phyloP scores from a whole-genome alignment of 2,113 vertebrate genomes.

The Myrmecophaga tridactyla region DNA sequence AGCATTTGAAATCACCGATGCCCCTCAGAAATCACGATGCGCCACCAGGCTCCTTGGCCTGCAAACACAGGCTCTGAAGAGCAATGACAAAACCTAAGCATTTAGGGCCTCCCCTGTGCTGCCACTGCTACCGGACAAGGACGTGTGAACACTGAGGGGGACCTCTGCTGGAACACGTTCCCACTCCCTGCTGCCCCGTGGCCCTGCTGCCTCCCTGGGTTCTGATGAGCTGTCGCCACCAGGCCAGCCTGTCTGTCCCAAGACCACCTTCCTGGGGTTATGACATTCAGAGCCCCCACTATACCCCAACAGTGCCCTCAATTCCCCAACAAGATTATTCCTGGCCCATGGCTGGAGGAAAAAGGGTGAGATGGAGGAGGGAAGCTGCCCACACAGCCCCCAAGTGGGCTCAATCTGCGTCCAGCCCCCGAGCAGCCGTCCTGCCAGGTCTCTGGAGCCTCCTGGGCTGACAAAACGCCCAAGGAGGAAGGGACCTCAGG shows the following conservation, averaged over 20 bases:
- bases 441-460: background rate
- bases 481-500: background rate
- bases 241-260: background rate
- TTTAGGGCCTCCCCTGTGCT: too few relatives aligned
- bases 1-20: background rate
- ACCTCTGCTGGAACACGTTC: accelerated
- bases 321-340: background rate
- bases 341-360: too few relatives aligned
- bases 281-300: background rate
- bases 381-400: background rate
- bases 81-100: background rate
- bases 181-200: background rate
- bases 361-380: background rate
- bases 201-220: too few relatives aligned
- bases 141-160: background rate
- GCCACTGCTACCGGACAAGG: background rate
- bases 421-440: too few relatives aligned
- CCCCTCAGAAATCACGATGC: background rate
- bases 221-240: background rate
- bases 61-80: background rate
- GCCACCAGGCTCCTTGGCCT: background rate
- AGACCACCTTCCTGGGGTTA: background rate
- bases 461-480: background rate
- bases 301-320: background rate
- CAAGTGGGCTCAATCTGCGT: background rate